These are phyloP conservation scores for Gnathonemus echidnorhynchus DNA, from an alignment of 2,113 vertebrate species.

Conservation along the genomic window DNA sequence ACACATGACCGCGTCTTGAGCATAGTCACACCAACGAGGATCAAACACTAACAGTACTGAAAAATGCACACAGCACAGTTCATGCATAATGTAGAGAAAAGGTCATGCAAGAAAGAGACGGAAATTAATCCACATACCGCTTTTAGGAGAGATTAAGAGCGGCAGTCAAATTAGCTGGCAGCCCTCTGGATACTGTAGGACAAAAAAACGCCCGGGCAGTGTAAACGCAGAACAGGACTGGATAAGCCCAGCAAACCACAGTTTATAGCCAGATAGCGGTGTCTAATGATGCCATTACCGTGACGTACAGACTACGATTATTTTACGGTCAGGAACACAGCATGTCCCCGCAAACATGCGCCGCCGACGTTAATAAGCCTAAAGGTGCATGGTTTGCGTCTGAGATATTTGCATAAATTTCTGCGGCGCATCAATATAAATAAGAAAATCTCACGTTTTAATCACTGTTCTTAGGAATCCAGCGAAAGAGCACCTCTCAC, in stretches of 20 bases:
- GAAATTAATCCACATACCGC: neutral
- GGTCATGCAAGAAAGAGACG: neutral
- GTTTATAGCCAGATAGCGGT: neutral
- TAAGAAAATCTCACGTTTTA: neutral
- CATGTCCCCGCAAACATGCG: neutral
- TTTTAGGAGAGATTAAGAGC: neutral
- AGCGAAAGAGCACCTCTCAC: neutral
- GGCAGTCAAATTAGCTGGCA: neutral
- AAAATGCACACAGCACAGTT: neutral
- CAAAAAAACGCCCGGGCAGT: neutral
- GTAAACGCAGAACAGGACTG: neutral
- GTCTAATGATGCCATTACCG: constrained; percentile 10
- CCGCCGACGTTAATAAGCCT: neutral
- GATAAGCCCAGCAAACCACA: neutral
- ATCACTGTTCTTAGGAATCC: neutral
- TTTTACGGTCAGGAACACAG: constrained; percentile 6
- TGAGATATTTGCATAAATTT: neutral
- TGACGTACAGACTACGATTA: constrained; percentile 30
- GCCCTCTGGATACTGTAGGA: neutral
- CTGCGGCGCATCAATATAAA: neutral
- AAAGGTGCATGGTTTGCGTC: neutral
- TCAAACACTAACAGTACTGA: neutral
- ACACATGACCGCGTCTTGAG: neutral
- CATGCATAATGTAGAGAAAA: neutral
- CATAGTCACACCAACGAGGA: neutral